These are phyloP conservation scores for Phyllotreta cruciferae DNA, from an alignment of 2,888 invertebrate species.

Conservation along the genomic window DNA sequence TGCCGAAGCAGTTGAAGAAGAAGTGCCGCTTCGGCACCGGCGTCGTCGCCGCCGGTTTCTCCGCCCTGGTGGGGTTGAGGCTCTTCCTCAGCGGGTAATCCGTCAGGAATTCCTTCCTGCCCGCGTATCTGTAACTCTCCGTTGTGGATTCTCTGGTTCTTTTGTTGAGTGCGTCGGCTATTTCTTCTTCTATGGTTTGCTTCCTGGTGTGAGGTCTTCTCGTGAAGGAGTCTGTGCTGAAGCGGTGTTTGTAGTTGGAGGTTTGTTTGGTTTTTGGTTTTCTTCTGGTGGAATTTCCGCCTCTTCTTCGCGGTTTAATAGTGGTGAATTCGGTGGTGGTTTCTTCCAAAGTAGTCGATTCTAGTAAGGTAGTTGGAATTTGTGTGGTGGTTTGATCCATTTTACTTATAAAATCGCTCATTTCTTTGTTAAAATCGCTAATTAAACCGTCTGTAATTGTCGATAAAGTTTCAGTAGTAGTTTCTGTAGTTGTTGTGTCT, in stretches of 20 bases:
- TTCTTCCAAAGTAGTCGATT: conserved; percentile 10
- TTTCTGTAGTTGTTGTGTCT: conserved; percentile 4
- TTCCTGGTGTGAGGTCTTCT: conserved; percentile 28
- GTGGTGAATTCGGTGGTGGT: conserved; percentile 26
- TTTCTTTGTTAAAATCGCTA: conserved; percentile 13
- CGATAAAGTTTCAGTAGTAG: conserved; percentile 27
- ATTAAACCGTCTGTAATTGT: conserved; percentile 22
- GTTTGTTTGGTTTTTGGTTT: conserved; percentile 20
- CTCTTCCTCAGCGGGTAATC: conserved; percentile 55
- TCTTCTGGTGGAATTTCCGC: conserved; percentile 22
- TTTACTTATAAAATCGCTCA: conserved; percentile 10
- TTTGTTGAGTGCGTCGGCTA: conserved; percentile 26
- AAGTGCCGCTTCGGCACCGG: conserved; percentile 51
- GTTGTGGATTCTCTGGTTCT: conserved; percentile 11
- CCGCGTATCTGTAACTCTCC: conserved; percentile 14
- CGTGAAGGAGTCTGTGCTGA: conserved; percentile 44
- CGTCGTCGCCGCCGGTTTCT: conserved; percentile 52
- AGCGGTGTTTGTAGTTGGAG: conserved; percentile 45
- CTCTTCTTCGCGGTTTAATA: conserved; percentile 15
- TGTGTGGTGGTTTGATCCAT: conserved; percentile 15
- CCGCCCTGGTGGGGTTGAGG: conserved; percentile 56
- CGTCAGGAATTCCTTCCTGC: conserved; percentile 41
- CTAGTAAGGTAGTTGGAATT: conserved; percentile 17
- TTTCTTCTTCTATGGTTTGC: conserved; percentile 35
- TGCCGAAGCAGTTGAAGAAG: conserved; percentile 65